These are phyloP conservation scores for Nipponia nippon DNA, from an alignment of 2,113 vertebrate species.

Conservation along the genomic window DNA sequence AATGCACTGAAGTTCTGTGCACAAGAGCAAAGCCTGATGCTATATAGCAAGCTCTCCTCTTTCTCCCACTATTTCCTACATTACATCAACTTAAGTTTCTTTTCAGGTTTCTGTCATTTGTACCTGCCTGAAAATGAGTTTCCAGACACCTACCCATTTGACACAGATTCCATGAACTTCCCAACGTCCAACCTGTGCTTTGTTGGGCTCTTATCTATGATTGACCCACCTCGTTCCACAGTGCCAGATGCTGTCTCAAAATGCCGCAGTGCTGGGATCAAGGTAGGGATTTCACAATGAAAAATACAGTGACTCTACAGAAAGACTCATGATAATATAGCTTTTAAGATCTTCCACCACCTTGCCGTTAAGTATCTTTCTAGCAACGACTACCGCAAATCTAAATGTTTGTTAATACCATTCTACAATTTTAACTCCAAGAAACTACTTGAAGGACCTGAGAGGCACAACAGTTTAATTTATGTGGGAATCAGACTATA, in stretches of 20 bases:
- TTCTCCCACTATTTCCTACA: not conserved
- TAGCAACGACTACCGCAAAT: not conserved
- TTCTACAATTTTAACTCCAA: not conserved
- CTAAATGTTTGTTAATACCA: accelerated
- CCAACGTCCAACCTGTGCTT: slow-evolving; percentile 78
- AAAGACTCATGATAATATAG: accelerated
- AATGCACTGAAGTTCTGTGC: accelerated
- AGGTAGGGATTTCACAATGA: slow-evolving; percentile 52
- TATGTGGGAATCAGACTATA: not conserved
- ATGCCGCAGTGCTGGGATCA: slow-evolving; percentile 82
- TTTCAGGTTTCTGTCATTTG: slow-evolving; percentile 79
- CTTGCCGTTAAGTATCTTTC: not conserved
- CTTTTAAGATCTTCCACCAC: not conserved
- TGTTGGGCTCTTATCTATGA: slow-evolving; percentile 80
- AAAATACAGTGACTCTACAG: not conserved
- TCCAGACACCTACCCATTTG: slow-evolving; percentile 72
- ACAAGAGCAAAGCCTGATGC: not conserved
- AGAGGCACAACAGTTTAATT: not conserved
- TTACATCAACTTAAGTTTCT: not conserved
- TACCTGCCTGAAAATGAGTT: slow-evolving; percentile 76
- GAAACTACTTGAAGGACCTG: not conserved
- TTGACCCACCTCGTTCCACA: slow-evolving; percentile 79
- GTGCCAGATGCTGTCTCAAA: slow-evolving; percentile 81
- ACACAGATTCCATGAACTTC: slow-evolving; percentile 77
- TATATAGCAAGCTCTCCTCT: not conserved